A percentile compares a stretch with the other conserved stretches of the same genome.
Evolutionary conservation across 1,140 invertebrate species (phyloP).

Genomic region (Brachionus rubens): DNA sequence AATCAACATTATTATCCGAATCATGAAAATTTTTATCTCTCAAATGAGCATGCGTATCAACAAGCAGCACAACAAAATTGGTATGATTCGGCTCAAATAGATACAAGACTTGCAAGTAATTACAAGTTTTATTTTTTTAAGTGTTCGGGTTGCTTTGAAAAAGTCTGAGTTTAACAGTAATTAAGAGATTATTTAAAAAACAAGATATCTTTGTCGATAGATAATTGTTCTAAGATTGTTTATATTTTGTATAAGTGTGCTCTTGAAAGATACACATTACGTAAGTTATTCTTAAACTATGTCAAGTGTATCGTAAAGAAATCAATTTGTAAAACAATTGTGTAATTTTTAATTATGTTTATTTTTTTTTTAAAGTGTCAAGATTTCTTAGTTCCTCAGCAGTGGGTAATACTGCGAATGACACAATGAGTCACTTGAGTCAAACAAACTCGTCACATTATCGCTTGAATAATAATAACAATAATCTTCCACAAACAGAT

Average conservation of each 20-base stretch:
- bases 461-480: neutral
- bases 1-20: slow-evolving; percentile 56
- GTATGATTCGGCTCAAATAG: slow-evolving; percentile 10
- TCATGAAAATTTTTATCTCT: neutral
- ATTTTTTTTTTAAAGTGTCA: slow-evolving; percentile 16
- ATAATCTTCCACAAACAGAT: neutral
- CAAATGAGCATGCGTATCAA: neutral
- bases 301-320: slow-evolving; percentile 37
- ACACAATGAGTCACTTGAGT: neutral
- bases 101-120: slow-evolving; percentile 1
- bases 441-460: neutral
- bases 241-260: slow-evolving; percentile 42
- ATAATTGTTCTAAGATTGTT: slow-evolving; percentile 19
- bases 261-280: slow-evolving; percentile 7
- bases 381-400: slow-evolving; percentile 28
- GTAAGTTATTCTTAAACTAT: slow-evolving; percentile 29
- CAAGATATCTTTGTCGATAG: slow-evolving; percentile 11
- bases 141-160: neutral
- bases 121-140: neutral
- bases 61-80: neutral
- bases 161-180: neutral
- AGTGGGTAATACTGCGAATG: neutral
- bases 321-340: slow-evolving; percentile 17
- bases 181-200: neutral
- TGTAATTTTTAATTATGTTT: neutral